Percentiles rank a stretch among this genome's conserved stretches.
phyloP scores from a whole-genome alignment of 2,888 invertebrate species.

The Cosmorhoe ocellata region DNA sequence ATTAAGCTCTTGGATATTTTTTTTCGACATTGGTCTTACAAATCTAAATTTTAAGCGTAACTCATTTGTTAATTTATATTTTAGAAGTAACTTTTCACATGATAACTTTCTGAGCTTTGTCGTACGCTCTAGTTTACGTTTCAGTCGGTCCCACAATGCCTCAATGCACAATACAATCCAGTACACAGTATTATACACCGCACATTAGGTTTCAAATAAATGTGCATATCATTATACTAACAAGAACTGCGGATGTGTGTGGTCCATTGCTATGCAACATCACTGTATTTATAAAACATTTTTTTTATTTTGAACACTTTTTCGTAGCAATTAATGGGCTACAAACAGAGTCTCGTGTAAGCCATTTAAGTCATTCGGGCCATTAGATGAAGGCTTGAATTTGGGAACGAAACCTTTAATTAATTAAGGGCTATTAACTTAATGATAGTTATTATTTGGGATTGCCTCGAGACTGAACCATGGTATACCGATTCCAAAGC shows the following conservation, averaged over 20 bases:
- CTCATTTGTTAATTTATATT: too few relatives aligned
- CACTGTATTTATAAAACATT: conserved; percentile 35
- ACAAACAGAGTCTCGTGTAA: conserved; percentile 61
- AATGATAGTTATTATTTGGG: conserved; percentile 63
- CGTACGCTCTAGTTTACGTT: conserved; percentile 27
- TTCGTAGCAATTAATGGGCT: conserved; percentile 66
- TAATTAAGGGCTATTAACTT: conserved; percentile 70
- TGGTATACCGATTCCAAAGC: conserved; percentile 39
- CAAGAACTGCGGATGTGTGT: conserved; percentile 70
- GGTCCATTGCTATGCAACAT: conserved; percentile 64
- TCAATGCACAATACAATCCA: conserved; percentile 29
- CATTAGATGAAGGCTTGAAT: conserved; percentile 65
- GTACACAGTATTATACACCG: conserved; percentile 36
- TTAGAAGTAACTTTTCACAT: too few relatives aligned
- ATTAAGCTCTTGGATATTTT: too few relatives aligned
- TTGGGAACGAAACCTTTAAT: conserved; percentile 64
- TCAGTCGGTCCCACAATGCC: conserved; percentile 33
- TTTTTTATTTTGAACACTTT: conserved; percentile 45
- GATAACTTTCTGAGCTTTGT: conserved; percentile 1
- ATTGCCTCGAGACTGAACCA: conserved; percentile 43
- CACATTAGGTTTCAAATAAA: conserved; percentile 69
- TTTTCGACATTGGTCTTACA: too few relatives aligned
- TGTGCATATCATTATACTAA: conserved; percentile 79
- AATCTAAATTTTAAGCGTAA: too few relatives aligned
- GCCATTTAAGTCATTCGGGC: conserved; percentile 64